Base-by-base conservation (phyloP, 2,888 invertebrate genomes). In the Julus scandinavius region DNA sequence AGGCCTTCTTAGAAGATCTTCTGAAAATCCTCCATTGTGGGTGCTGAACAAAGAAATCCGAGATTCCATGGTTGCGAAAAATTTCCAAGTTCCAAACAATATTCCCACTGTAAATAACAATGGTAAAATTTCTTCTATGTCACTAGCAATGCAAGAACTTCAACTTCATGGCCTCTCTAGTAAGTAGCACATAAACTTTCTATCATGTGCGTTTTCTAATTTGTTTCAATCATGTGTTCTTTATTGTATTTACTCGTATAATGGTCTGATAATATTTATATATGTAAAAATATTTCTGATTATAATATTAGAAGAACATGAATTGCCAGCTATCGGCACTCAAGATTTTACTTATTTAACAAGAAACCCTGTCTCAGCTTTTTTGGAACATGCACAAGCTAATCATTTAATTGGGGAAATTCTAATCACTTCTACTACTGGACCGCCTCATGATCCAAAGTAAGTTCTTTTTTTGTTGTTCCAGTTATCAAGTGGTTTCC, bases 321-420 rank as follows among this genome's bases (percentile, higher is more conserved):
- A 38, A 13, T 80, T 80, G 29, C 15, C 80, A 13, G 29, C 80
- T 38, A 38, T 80, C 20, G 3, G 13, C 20, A 49, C 45, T 41
- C 20, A 85, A 45, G 85, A 90, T 63, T 92, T 92, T 90, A 92
- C 91, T 50, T 90, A 90, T 54, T 87, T 91, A 72, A 91, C 89
- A 88, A 93, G 93, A 90, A 93, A 92, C 89, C 92, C 93, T 49
- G 91, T 93, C 50, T 92, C 92, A 90, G 92, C 92, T 20, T 90
- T 93, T 80, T 92, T 92, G 91, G 93, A 93, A 90, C 92, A 92
- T 90, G 92, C 92, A n/a, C 93, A 93, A 90, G 91, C 91, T 9
- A 91, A 92, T 29, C 91, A 91, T 86, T 89, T 91, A 88, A 90
- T 90, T 45, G 92, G 91, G 4, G 90, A 90, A 85, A 91, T 93